phyloP scores from a whole-genome alignment of 2,113 vertebrate species.

The Cephalopterus ornatus region DNA sequence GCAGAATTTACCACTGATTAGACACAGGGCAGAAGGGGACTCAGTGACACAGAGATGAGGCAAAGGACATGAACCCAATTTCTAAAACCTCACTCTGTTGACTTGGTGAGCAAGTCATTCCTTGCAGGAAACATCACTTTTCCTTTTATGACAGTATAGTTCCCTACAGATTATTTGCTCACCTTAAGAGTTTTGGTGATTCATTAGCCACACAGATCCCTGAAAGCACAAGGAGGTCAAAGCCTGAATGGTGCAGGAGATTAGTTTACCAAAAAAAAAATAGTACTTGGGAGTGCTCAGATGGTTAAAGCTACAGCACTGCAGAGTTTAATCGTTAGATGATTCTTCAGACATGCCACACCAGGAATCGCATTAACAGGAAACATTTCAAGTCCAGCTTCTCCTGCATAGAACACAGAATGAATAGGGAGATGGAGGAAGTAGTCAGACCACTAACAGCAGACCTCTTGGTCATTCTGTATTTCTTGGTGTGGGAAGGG shows the following conservation, averaged over 20 bases:
- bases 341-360: neutral
- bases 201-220: neutral
- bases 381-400: neutral
- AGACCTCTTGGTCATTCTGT: neutral
- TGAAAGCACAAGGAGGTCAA: neutral
- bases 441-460: neutral
- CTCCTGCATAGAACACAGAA: neutral
- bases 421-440: neutral
- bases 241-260: neutral
- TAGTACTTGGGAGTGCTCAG: neutral
- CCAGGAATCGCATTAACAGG: rapidly evolving
- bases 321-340: neutral
- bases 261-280: neutral
- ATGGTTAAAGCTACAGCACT: neutral
- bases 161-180: neutral
- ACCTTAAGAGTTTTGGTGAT: neutral
- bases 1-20: neutral
- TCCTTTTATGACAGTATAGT: neutral
- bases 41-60: neutral
- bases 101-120: neutral
- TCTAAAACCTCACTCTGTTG: neutral
- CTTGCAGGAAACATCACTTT: neutral
- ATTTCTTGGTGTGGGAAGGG: neutral
- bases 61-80: neutral
- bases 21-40: neutral